Evolutionary conservation across 2,797 vertebrate genomes (phyloP).

Genomic region (Clarias fuscus): DNA sequence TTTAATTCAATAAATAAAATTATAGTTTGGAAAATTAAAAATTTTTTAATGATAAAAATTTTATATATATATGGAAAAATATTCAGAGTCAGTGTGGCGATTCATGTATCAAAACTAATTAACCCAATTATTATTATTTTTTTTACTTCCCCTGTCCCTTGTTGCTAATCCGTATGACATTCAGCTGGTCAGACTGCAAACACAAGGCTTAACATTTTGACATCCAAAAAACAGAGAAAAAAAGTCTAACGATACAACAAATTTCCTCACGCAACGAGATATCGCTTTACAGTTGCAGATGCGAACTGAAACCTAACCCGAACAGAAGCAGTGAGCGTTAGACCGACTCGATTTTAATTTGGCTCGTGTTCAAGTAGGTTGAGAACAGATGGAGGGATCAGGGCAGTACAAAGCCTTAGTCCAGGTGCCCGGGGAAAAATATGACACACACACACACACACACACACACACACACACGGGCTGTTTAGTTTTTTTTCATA

Average conservation of each 20-base stretch:
- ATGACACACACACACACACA: background rate
- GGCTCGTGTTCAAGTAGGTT: background rate
- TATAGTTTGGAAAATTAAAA: too few species aligned
- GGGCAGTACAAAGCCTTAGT: background rate
- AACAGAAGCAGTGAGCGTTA: background rate
- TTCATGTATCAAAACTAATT: too few species aligned
- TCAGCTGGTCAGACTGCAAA: background rate
- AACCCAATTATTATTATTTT: too few species aligned
- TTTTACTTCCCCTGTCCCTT: too few species aligned
- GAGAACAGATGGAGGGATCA: background rate
- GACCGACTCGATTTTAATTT: background rate
- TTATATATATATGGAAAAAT: too few species aligned
- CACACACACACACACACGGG: background rate
- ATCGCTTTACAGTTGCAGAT: background rate
- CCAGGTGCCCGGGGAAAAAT: background rate
- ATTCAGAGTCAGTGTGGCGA: too few species aligned
- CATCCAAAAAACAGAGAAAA: background rate
- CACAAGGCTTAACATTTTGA: background rate
- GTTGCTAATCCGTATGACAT: too few species aligned
- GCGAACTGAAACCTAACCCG: slow-evolving; percentile 1
- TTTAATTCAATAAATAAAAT: too few species aligned
- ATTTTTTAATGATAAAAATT: too few species aligned
- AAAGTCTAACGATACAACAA: background rate
- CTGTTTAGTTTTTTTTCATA: background rate
- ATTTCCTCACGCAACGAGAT: background rate